Evolutionary conservation across 2,888 invertebrate species (phyloP), one percentile per base, ranked within the genome.

Genomic region (Eubasilissa splendida): DNA sequence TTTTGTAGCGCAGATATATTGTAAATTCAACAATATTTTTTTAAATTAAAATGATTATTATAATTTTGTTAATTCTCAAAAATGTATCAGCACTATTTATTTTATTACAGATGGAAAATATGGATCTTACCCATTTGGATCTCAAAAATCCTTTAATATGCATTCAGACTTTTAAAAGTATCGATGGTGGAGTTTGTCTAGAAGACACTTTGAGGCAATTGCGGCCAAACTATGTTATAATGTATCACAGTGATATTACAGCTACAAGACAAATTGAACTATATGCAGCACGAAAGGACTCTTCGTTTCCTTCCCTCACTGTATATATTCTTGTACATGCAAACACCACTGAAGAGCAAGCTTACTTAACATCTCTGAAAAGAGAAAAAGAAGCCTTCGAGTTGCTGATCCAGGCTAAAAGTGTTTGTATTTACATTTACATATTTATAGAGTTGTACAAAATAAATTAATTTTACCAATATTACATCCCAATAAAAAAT

Each of bases 351-450:
- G 99, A 99, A 89, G 99, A 99, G 88, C 99, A 99, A 89, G 94
- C 96, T 2, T 99, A 98, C 88, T 91, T 99, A 56, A 97, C 98
- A 0, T 93, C 95, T 0, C 89, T 99, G 79, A 92, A 97, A 84
- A 92, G 96, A 83, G 99, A 99, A 88, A 99, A 99, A 87, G 94
- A 96, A 86, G 96, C 99, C 0, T 99, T 99, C 88, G 98, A 99
- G 86, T 91, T 92, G 85, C 91, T 99, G 60, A 98, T 99, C 85
- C 93, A 95, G 86, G 95, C 97, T 52, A 99, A 99, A 91, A 95
- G 96, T 85, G 97, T 97, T 89, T 91, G 92, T 85, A 54, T 22
- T 42, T 71, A 14, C n/a, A 42, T 63, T 9, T 60, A n/a, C 42
- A 42, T 4, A 53, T 76, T 65, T 22, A 33, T 11, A 66, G 42